Evolutionary conservation across 2,113 vertebrate genomes (phyloP), one percentile per base, ranked within the genome.

Genomic region (Rhynchomys soricoides): DNA sequence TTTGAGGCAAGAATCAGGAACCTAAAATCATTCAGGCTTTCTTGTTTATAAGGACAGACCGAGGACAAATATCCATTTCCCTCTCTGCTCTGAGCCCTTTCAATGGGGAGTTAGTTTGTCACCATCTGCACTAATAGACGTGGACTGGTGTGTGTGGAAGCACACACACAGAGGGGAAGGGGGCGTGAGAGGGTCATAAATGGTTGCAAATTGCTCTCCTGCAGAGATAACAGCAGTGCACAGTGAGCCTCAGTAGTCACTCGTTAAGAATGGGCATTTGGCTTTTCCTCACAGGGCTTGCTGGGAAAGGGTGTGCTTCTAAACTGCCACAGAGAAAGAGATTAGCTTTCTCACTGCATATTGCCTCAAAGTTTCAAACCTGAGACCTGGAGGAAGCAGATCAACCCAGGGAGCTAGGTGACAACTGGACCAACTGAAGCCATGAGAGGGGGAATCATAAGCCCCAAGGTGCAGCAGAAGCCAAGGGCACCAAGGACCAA

Each of bases 141-240:
- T 96, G 97, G 97, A 96, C 97, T 95, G 96, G 92, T 97, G 89
- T 86, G 93, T 96, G 91, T 93, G n/a, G 87, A 97, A 87, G 77
- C 85, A 31, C 89, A 86, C 96, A 85, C 96, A 91, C 73, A 45
- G 94, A 96, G 96, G 97, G 95, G 66, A 57, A 70, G 86, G 82
- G 86, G 96, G 96, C 94, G 73, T 59, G 96, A 97, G 94, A 97
- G 95, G 94, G 37, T 95, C 95, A 95, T 97, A 97, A 97, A 96
- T 97, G 96, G 91, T 91, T 97, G 97, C 97, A 97, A 98, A 97
- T 97, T 97, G 97, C 96, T 95, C 97, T 96, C 97, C 97, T 96
- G 97, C 97, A 71, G 97, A 92, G 96, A 95, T 93, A 96, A 96
- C 97, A 95, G 96, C 94, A 91, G 96, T 87, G 81, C 59, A 89